These are phyloP conservation scores for Perognathus longimembris DNA, from an alignment of 2,113 vertebrate species.

Conservation along the genomic window DNA sequence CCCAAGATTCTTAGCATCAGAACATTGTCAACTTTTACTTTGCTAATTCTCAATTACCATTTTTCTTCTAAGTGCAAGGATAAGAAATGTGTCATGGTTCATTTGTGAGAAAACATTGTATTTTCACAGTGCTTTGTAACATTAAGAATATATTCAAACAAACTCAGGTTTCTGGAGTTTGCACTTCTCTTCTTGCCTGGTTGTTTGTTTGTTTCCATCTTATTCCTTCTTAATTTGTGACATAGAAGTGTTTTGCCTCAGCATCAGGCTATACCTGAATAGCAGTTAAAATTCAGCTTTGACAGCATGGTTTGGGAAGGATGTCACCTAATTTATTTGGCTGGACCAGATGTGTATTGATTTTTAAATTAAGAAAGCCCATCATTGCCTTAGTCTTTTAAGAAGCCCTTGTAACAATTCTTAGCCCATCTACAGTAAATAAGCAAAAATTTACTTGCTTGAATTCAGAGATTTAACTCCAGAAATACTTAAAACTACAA, in stretches of 20 bases:
- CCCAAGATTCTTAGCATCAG: not conserved
- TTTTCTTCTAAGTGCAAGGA: not conserved
- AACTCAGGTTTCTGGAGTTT: not conserved
- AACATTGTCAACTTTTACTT: not conserved
- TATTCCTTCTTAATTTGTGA: conserved; percentile 43
- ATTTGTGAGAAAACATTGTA: not conserved
- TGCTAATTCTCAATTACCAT: not conserved
- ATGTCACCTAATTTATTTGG: conserved; percentile 47
- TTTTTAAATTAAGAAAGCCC: conserved; percentile 72
- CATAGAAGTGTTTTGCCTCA: not conserved
- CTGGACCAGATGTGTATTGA: conserved; percentile 8
- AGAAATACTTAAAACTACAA: not conserved
- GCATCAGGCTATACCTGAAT: conserved; percentile 8
- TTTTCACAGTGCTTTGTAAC: conserved; percentile 32
- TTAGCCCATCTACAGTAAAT: conserved; percentile 37
- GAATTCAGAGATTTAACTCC: not conserved
- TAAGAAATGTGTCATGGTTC: not conserved
- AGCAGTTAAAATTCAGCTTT: conserved; percentile 48
- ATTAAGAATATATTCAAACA: conserved; percentile 8
- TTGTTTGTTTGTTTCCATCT: not conserved
- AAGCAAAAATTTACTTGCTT: conserved; percentile 16
- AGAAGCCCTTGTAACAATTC: conserved; percentile 49
- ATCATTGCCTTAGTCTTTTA: conserved; percentile 22
- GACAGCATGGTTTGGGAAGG: conserved; percentile 70
- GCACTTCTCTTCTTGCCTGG: not conserved